phyloP scores from a whole-genome alignment of 2,888 invertebrate genomes.

The Agrypnus murinus region DNA sequence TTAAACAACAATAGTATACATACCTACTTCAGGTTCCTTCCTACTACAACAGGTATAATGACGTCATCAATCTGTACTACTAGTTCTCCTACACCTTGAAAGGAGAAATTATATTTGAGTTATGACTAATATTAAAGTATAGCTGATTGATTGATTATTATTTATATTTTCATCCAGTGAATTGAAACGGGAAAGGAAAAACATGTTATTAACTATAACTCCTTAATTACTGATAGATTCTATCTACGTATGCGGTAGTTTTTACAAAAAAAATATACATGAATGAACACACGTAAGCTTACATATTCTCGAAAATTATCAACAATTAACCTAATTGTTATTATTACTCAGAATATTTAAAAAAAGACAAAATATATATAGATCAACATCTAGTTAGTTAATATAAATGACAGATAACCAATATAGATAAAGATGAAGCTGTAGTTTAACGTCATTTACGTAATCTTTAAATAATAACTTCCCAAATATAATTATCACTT shows the following conservation, averaged over 20 bases:
- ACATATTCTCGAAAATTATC: neutral
- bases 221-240: neutral
- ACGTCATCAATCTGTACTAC: slow-evolving; percentile 3
- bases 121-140: slow-evolving; percentile 1
- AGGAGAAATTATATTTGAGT: no score
- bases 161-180: no score
- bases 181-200: no score
- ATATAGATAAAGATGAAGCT: neutral
- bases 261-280: neutral
- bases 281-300: neutral
- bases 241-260: no score
- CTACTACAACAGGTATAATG: slow-evolving; percentile 12
- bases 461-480: slow-evolving; percentile 19
- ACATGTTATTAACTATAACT: no score
- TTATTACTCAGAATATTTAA: no score
- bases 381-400: no score
- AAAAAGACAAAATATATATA: no score
- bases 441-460: slow-evolving; percentile 10
- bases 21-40: slow-evolving; percentile 9
- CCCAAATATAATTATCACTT: neutral
- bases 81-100: slow-evolving; percentile 18
- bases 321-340: neutral
- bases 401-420: no score
- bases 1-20: slow-evolving; percentile 30
- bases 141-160: no score